phyloP scores from a whole-genome alignment of 2,888 invertebrate genomes.

The Diarsia brunnea region DNA sequence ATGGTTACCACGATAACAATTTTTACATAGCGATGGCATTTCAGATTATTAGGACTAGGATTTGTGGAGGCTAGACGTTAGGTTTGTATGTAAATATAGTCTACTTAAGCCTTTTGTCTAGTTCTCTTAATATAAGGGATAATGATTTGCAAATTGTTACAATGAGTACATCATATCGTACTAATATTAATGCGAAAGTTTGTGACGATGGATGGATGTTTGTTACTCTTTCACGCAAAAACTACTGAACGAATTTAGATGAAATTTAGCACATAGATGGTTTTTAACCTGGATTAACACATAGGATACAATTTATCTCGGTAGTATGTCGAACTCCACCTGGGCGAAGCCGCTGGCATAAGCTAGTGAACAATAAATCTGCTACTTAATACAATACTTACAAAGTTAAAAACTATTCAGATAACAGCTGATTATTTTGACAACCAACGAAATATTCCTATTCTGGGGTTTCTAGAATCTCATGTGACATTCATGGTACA shows the following conservation, averaged over 20 bases:
- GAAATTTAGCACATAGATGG: too few species aligned
- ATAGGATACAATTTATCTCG: too few species aligned
- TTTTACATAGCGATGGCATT: slow-evolving; percentile 54
- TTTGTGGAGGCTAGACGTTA: slow-evolving; percentile 50
- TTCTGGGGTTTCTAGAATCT: neutral
- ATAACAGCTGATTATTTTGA: slow-evolving; percentile 4
- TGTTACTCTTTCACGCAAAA: too few species aligned
- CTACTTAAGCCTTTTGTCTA: neutral
- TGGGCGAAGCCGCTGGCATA: too few species aligned
- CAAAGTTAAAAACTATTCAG: neutral
- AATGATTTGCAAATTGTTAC: neutral
- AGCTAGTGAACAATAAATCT: too few species aligned
- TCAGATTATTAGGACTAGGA: slow-evolving; percentile 33
- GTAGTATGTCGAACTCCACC: too few species aligned
- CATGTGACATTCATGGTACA: neutral
- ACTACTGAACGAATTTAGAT: too few species aligned
- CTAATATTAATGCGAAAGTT: too few species aligned
- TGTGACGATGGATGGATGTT: too few species aligned
- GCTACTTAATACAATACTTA: too few species aligned
- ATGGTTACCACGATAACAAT: slow-evolving; percentile 64
- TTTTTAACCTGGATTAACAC: too few species aligned
- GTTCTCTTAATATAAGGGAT: neutral
- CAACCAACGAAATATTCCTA: neutral
- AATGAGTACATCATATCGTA: neutral
- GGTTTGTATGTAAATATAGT: slow-evolving; percentile 14